Evolutionary conservation across 2,797 vertebrate species (phyloP).

Genomic region (Moxostoma hubbsi): DNA sequence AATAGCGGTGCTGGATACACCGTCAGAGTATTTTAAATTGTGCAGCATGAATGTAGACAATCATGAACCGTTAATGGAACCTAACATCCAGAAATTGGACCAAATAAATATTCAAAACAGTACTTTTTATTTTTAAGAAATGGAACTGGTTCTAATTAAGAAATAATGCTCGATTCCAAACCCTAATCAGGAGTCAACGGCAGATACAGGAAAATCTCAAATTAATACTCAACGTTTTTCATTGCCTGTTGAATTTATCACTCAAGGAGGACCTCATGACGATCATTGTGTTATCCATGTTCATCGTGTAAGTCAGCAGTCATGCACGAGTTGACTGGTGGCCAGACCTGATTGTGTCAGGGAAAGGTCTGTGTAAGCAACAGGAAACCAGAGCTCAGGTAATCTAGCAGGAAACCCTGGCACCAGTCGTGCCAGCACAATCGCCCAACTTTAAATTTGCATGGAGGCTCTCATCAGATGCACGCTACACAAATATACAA

Average conservation of each 20-base stretch:
- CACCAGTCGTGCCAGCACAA: constrained; percentile 7
- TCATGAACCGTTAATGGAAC: too few species aligned
- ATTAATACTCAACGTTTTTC: not conserved
- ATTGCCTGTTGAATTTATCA: not conserved
- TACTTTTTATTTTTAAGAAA: too few species aligned
- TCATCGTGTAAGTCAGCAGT: constrained; percentile 15
- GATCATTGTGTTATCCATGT: not conserved
- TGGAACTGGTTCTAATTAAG: too few species aligned
- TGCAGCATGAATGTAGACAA: too few species aligned
- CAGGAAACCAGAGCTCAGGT: constrained; percentile 60
- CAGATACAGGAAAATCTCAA: not conserved
- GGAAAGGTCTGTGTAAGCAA: constrained; percentile 61
- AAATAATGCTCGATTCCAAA: too few species aligned
- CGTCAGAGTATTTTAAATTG: too few species aligned
- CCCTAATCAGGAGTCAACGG: not conserved
- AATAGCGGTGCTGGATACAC: too few species aligned
- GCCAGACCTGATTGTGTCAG: constrained; percentile 55
- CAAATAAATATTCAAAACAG: too few species aligned
- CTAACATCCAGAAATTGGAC: too few species aligned
- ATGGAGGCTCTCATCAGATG: constrained; percentile 37
- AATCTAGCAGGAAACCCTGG: constrained; percentile 56
- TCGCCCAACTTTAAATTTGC: constrained; percentile 49
- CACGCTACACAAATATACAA: constrained; percentile 40
- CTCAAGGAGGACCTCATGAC: not conserved
- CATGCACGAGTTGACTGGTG: constrained; percentile 22